Evolutionary conservation across 2,113 vertebrate species (phyloP), one percentile per base, ranked within the genome.

Genomic region (Xiphophorus hellerii): DNA sequence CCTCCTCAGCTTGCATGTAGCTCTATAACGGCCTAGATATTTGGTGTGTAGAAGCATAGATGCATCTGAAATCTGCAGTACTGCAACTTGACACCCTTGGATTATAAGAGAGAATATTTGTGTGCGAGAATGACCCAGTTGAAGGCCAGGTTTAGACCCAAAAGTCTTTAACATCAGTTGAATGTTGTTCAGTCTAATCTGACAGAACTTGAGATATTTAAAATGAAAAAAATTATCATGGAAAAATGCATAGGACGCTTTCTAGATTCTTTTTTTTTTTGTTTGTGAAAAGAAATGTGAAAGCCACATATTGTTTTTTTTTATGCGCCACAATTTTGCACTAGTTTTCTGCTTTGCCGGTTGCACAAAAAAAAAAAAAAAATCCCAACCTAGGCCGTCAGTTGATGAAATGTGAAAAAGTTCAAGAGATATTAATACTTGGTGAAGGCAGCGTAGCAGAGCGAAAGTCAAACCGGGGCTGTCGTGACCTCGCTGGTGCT

Each of bases 381-480:
- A 58, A 58, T 58, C 51, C 51, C 22, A 58, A 58, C 22, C 8
- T n/a, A n/a, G 51, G 51, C 51, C 22, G 7, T 58, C 8, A 25
- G 51, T 54, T 20, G 22, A 6, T 42, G 10, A 13, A 42, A 42
- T 42, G 44, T 48, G 44, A 48, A 48, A 48, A 48, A 20, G 44
- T 48, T 48, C 22, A 58, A n/a, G 51, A n/a, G 25, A 25, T 58
- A 58, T 58, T 25, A 58, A n/a, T 58, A 58, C 51, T 58, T 33
- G 73, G 86, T 51, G 62, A 54, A 4, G 30, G 48, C 13, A 30
- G 80, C 64, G 12, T 1, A 66, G 44, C 65, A 7, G 58, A 35
- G 70, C 28, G 22, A 86, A 81, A 61, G 76, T 17, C 62, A 30
- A 29, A 1, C 1, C 28, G 3, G 14, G 65, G 74, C 68, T 44